These are phyloP conservation scores for Morpho helenor DNA, from an alignment of 2,888 invertebrate genomes.

Conservation along the genomic window DNA sequence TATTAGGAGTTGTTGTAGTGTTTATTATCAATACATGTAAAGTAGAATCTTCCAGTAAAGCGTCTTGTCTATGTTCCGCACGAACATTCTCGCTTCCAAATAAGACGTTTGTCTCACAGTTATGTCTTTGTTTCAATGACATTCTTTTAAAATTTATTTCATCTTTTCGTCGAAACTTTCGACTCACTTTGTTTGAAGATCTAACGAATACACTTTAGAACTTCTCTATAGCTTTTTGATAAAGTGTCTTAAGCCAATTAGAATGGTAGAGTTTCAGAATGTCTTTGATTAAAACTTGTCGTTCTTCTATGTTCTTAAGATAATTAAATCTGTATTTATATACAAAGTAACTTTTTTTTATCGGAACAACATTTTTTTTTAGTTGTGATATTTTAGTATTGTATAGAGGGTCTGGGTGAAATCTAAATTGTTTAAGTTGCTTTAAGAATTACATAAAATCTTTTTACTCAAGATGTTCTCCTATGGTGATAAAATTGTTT, in stretches of 20 bases:
- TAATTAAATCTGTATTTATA: not conserved
- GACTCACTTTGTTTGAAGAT: slow-evolving; percentile 13
- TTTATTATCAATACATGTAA: too few species aligned
- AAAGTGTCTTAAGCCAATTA: slow-evolving; percentile 17
- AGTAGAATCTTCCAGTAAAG: too few species aligned
- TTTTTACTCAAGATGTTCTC: too few species aligned
- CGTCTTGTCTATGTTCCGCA: not conserved
- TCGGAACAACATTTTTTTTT: too few species aligned
- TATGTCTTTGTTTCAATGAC: slow-evolving; percentile 28
- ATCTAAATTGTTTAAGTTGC: too few species aligned
- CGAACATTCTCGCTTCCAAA: slow-evolving; percentile 14
- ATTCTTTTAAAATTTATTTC: slow-evolving; percentile 16
- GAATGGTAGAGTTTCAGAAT: not conserved
- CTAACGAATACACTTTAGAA: slow-evolving; percentile 16
- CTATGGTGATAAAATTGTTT: too few species aligned
- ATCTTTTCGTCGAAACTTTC: slow-evolving; percentile 17
- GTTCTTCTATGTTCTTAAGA: not conserved
- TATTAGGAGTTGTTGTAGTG: too few species aligned
- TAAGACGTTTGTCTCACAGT: slow-evolving; percentile 28
- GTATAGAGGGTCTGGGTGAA: too few species aligned
- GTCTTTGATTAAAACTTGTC: slow-evolving; percentile 1
- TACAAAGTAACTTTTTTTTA: too few species aligned
- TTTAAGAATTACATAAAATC: too few species aligned
- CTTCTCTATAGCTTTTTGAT: slow-evolving; percentile 7
- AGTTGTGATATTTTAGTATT: too few species aligned